Evolutionary conservation across 2,888 invertebrate species (phyloP).

Genomic region (Dysmachus trigonus): DNA sequence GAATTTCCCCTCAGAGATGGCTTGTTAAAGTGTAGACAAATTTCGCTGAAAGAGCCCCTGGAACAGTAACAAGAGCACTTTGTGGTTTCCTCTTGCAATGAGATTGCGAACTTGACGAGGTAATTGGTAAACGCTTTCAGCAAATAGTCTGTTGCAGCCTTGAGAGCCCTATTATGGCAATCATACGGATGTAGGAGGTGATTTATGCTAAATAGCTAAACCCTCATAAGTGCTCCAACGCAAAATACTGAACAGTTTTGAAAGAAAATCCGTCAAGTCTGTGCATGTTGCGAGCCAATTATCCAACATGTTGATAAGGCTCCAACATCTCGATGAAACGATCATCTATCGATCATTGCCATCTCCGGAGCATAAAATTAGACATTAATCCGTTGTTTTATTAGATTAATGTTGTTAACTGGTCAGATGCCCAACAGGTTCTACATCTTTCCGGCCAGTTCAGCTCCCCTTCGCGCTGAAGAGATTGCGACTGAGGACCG

Average conservation of each 20-base stretch:
- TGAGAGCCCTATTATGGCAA: constrained; percentile 13
- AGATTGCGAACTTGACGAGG: background rate
- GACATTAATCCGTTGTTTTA: constrained; percentile 49
- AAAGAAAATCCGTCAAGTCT: background rate
- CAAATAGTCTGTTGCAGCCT: background rate
- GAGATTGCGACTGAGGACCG: background rate
- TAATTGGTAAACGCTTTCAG: constrained; percentile 26
- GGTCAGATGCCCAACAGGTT: constrained; percentile 45
- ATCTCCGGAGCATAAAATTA: constrained; percentile 46
- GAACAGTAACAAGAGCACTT: background rate
- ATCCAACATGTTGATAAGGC: constrained; percentile 35
- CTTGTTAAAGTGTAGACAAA: background rate
- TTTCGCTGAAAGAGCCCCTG: background rate
- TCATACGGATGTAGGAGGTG: constrained; percentile 22
- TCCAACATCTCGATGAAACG: constrained; percentile 33
- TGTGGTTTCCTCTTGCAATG: background rate
- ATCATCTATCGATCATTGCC: constrained; percentile 45
- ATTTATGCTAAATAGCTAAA: constrained; percentile 25
- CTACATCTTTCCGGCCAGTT: background rate
- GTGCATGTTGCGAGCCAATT: constrained; percentile 16
- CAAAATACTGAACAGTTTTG: background rate
- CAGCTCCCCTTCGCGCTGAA: background rate
- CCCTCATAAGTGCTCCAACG: background rate
- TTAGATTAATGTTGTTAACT: constrained; percentile 46
- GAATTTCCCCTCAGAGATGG: background rate